Evolutionary conservation across 2,797 vertebrate genomes (phyloP), one percentile per base, ranked within the genome.

Genomic region (Tokudaia muenninki): DNA sequence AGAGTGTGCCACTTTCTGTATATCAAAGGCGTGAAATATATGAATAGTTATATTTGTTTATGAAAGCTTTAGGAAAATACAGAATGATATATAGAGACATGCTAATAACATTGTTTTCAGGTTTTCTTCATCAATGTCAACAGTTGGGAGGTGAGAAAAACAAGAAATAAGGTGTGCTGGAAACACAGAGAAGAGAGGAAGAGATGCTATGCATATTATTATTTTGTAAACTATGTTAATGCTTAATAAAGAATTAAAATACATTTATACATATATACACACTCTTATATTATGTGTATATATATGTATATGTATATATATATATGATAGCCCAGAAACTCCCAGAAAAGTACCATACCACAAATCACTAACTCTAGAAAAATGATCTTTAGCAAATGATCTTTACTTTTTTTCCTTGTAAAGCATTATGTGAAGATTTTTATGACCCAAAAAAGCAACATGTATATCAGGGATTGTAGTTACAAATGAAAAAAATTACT

Each of bases 231-330:
- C 8, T 77, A 80, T 52, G 44, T 77, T 75, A 81, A 59, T 72
- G 17, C 41, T 92, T 93, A 92, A 81, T 50, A 55, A 96, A 91
- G 37, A 86, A 93, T 12, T 86, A 57, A 87, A 80, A 75, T 70
- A 14, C 50, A 70, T 70, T 14, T 67, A 63, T 57, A 63, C 55
- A 86, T 55, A 17, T 57, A 19, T 19, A 41, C 41, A 41, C 3
- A 41, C 41, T 41, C 41, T 41, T 41, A 41, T 41, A 41, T 41
- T 41, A 55, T 55, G 2, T 55, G 4, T 17, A 4, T 55, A 17
- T 55, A 17, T 55, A 55, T 55, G 14, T 55, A 55, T 55, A 55
- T 19, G 5, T 19, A 57, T 17, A 57, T 57, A 57, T 57, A 57
- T 67, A 93, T 82, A 29, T 92, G 50, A 81, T 26, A 89, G 59